Evolutionary conservation across 2,113 vertebrate genomes (phyloP).

Genomic region (Lates calcarifer): DNA sequence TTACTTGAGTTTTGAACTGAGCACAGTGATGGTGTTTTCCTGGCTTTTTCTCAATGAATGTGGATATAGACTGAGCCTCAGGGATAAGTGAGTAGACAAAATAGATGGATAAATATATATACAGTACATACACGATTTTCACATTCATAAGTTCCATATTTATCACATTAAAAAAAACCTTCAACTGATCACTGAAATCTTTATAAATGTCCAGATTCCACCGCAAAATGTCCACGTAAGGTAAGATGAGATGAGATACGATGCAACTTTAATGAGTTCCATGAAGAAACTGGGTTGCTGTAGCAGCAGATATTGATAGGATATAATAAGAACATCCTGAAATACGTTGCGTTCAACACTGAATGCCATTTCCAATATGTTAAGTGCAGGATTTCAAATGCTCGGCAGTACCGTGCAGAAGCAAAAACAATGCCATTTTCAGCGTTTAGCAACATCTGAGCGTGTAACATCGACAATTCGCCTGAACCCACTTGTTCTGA

Average conservation of each 20-base stretch:
- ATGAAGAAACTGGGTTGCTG: constrained; percentile 34
- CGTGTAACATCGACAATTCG: constrained; percentile 30
- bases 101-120: neutral
- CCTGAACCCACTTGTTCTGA: constrained; percentile 34
- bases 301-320: constrained; percentile 51
- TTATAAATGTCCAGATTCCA: constrained; percentile 8
- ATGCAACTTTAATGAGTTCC: constrained; percentile 69
- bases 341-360: constrained; percentile 38
- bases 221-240: constrained; percentile 12
- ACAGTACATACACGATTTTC: neutral
- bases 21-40: neutral
- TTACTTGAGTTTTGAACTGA: neutral
- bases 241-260: constrained; percentile 44
- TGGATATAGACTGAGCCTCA: neutral
- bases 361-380: constrained; percentile 37
- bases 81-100: neutral
- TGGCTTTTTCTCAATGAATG: neutral
- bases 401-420: constrained; percentile 27
- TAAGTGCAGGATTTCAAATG: constrained; percentile 25
- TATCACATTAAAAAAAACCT: constrained; percentile 19
- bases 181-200: constrained; percentile 15
- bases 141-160: neutral
- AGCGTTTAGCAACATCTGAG: constrained; percentile 47
- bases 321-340: constrained; percentile 59
- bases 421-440: constrained; percentile 38